A percentile compares a stretch with the other conserved stretches of the same genome.
phyloP scores from a whole-genome alignment of 2,888 invertebrate species.

The Agriopis aurantiaria region DNA sequence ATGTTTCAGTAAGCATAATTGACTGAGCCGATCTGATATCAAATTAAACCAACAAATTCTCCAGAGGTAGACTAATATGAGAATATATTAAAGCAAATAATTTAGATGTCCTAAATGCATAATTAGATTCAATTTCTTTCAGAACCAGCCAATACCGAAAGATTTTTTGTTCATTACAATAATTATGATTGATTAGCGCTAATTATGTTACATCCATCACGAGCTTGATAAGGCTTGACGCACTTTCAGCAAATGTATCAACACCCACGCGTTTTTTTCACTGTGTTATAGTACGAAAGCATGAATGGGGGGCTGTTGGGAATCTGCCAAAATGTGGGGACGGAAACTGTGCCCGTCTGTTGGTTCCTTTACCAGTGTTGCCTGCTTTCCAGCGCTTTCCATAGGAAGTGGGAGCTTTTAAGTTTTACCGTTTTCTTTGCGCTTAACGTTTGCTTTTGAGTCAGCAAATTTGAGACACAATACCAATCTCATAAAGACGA shows the following conservation, averaged over 20 bases:
- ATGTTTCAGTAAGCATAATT: no score
- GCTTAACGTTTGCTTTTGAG: no score
- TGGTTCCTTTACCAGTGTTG: conserved; percentile 27
- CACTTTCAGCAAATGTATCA: conserved; percentile 29
- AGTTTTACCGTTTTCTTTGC: background rate
- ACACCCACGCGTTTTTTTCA: conserved; percentile 39
- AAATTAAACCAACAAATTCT: no score
- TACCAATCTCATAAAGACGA: background rate
- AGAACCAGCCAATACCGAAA: conserved; percentile 7
- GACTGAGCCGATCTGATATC: no score
- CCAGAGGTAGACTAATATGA: no score
- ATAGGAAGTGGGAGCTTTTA: conserved; percentile 13
- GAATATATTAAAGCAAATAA: background rate
- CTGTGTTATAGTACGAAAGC: conserved; percentile 40
- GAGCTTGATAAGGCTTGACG: conserved; percentile 42
- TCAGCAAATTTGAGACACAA: no score
- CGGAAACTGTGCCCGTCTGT: conserved; percentile 37
- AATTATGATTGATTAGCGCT: conserved; percentile 43
- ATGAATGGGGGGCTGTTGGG: conserved; percentile 44
- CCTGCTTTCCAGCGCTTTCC: conserved; percentile 16
- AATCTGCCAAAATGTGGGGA: conserved; percentile 39
- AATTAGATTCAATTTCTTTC: conserved; percentile 5
- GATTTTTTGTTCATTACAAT: conserved; percentile 19
- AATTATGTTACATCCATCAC: conserved; percentile 45
- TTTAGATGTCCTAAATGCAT: conserved; percentile 1